Evolutionary conservation across 2,113 vertebrate species (phyloP).

Genomic region (Hylia prasina): DNA sequence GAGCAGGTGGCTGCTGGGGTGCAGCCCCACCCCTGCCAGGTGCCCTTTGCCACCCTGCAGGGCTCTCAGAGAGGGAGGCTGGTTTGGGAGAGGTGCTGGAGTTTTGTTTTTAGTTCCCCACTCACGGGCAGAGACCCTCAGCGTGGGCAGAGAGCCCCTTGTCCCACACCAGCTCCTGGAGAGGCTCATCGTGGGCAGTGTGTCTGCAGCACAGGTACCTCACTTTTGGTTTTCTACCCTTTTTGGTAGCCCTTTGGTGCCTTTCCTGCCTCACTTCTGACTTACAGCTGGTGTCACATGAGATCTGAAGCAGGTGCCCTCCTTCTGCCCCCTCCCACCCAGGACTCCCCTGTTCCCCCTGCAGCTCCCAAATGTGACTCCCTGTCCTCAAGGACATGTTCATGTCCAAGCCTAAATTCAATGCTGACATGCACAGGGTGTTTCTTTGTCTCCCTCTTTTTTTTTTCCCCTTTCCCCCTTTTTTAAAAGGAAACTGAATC

Average conservation of each 20-base stretch:
- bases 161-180: fast-evolving
- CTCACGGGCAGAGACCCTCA: neutral
- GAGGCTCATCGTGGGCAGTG: fast-evolving
- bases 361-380: neutral
- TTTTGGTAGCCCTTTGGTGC: neutral
- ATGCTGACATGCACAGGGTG: neutral
- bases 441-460: neutral
- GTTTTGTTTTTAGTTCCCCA: neutral
- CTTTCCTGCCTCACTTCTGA: neutral
- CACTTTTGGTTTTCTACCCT: neutral
- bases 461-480: fast-evolving
- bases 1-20: neutral
- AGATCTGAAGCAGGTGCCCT: neutral
- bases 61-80: neutral
- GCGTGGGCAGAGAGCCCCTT: neutral
- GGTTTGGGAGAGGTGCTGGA: neutral
- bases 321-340: neutral
- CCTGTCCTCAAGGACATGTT: fast-evolving
- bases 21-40: neutral
- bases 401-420: neutral
- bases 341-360: neutral
- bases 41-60: neutral
- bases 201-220: neutral
- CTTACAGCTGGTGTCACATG: neutral
- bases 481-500: neutral